These are phyloP conservation scores for Drosophila flavopinicola DNA, from an alignment of 2,888 invertebrate species.

Conservation along the genomic window DNA sequence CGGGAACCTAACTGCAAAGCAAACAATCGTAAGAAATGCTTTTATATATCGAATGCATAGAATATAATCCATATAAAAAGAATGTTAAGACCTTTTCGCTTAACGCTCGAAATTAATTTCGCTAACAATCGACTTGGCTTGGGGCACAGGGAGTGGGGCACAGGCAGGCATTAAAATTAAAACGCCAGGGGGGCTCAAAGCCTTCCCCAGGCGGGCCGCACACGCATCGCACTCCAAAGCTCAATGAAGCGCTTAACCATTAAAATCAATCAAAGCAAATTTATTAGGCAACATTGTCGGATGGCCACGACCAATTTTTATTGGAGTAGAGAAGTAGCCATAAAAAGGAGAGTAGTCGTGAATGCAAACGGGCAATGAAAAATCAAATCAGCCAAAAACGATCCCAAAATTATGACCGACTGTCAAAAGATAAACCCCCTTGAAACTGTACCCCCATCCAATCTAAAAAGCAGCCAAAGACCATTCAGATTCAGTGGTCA, in stretches of 20 bases:
- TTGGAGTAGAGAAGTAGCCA: conserved; percentile 64
- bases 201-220: conserved; percentile 30
- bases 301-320: conserved; percentile 64
- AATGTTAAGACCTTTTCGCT: conserved; percentile 73
- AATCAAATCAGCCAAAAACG: conserved; percentile 75
- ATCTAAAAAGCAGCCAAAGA: background rate
- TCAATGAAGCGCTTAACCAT: conserved; percentile 82
- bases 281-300: conserved; percentile 81
- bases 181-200: conserved; percentile 42
- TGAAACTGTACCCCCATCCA: conserved; percentile 40
- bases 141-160: background rate
- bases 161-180: conserved; percentile 55
- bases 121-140: conserved; percentile 69
- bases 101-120: conserved; percentile 78
- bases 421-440: conserved; percentile 71
- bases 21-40: conserved; percentile 77
- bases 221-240: conserved; percentile 68
- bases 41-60: conserved; percentile 65
- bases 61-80: conserved; percentile 72
- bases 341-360: conserved; percentile 54
- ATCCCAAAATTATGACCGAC: conserved; percentile 68
- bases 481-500: conserved; percentile 44
- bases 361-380: conserved; percentile 65
- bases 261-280: conserved; percentile 83
- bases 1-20: conserved; percentile 69